These are phyloP conservation scores for Andrena praecox DNA, from an alignment of 2,888 invertebrate species.

Conservation along the genomic window DNA sequence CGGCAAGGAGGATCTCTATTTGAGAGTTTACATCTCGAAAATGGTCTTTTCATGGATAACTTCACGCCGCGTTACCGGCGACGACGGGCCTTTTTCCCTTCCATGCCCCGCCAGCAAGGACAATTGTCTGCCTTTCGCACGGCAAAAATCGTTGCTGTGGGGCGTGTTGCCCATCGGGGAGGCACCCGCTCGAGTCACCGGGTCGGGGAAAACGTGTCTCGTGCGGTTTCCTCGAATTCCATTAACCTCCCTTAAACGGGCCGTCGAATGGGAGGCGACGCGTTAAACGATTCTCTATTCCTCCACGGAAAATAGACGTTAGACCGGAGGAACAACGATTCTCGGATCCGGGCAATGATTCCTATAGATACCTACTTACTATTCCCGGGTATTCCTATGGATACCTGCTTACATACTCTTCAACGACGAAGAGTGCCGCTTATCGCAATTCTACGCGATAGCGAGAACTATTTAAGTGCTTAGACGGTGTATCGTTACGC, in stretches of 20 bases:
- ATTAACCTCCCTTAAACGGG: neutral
- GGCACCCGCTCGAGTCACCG: neutral
- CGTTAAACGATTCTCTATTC: neutral
- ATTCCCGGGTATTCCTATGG: too few species aligned
- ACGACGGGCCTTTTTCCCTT: constrained; percentile 7
- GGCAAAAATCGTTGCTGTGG: neutral
- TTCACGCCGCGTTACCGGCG: constrained; percentile 67
- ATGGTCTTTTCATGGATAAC: constrained; percentile 78
- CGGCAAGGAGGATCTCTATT: constrained; percentile 65
- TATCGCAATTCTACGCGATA: neutral
- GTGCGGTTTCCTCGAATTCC: constrained; percentile 6
- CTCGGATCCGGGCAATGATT: too few species aligned
- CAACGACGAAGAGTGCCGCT: too few species aligned
- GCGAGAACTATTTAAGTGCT: neutral
- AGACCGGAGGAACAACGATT: too few species aligned
- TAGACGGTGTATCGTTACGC: too few species aligned
- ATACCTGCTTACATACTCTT: too few species aligned
- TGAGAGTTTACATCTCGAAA: constrained; percentile 71
- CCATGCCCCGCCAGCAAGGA: constrained; percentile 26
- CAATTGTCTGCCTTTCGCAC: constrained; percentile 25
- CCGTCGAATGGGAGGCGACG: neutral
- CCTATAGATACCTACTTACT: too few species aligned
- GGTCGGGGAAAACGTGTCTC: neutral
- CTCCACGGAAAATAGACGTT: neutral
- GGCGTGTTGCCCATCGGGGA: constrained; percentile 11